A percentile compares a stretch with the other conserved stretches of the same genome.
Conservation (phyloP, 1,140 invertebrate species). For the Cephus cinctus region DNA sequence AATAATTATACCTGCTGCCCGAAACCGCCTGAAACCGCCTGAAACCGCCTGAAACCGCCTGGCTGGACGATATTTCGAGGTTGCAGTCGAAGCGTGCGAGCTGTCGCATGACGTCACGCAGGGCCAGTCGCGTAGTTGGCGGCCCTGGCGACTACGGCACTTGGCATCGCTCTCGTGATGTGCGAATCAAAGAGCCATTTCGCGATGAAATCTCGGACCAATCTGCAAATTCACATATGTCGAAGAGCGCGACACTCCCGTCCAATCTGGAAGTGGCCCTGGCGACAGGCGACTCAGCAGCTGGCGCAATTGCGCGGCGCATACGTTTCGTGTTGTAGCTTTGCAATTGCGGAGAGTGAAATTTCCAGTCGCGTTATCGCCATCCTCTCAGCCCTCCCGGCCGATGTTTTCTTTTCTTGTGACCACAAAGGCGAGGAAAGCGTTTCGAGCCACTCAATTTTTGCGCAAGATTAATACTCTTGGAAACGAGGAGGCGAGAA, state of each 20-base stretch:
- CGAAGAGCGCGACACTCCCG: conserved; percentile 34
- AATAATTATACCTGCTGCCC: too few species aligned
- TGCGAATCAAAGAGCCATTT: conserved; percentile 40
- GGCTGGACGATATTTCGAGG: too few species aligned
- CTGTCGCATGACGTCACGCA: too few species aligned
- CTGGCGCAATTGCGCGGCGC: background rate
- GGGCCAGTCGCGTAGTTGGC: too few species aligned
- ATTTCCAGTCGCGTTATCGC: background rate
- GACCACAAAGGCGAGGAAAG: too few species aligned
- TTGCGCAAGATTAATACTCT: background rate
- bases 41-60: too few species aligned
- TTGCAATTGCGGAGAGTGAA: background rate
- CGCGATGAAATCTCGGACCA: conserved; percentile 30
- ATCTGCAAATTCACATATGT: conserved; percentile 42
- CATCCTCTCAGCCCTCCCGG: too few species aligned
- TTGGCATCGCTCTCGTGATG: background rate
- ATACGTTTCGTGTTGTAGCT: background rate
- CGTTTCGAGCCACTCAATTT: background rate
- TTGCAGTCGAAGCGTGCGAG: too few species aligned
- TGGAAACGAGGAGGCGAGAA: background rate
- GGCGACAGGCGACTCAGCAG: too few species aligned
- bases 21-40: too few species aligned
- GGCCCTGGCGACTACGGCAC: too few species aligned
- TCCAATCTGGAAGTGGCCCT: conserved; percentile 40
- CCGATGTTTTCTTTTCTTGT: too few species aligned